Evolutionary conservation across 2,888 invertebrate genomes (phyloP), one percentile per base, ranked within the genome.

Genomic region (Gastracanthus pulcherrimus): DNA sequence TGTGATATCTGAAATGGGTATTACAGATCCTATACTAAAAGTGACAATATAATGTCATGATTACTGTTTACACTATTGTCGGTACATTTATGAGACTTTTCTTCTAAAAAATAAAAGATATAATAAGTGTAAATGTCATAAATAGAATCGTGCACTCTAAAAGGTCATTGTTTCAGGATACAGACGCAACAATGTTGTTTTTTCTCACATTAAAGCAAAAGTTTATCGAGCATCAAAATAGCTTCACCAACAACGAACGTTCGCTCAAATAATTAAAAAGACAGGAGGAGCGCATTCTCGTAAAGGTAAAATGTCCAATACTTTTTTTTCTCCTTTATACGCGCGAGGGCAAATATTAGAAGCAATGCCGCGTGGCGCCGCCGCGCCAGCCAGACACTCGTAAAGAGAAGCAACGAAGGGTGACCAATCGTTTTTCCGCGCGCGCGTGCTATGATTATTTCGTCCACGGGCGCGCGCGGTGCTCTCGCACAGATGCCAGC

Each of bases 361-460:
- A 67, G 66, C 77, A 45, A 34, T 34, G 36, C 16, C 41, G 23
- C 9, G n/a, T n/a, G n/a, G n/a, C 7, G 7, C 38, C 26, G 45
- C 7, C n/a, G 55, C 5, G 45, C n/a, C 11, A 31, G 36, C 34
- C 36, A 41, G 31, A 45, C 64, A 74, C 58, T 66, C 76, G 29
- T 77, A 69, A 74, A 71, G 77, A 69, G 64, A 64, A 62, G 11
- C 60, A 80, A 79, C 69, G 80, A 62, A 67, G 80, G 76, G 72
- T 76, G 80, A 64, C 80, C 76, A 80, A 76, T 82, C 76, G 82
- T 36, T 80, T 82, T 80, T 76, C 45, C 74, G 19, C 81, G 36
- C 67, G n/a, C n/a, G n/a, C n/a, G n/a, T n/a, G n/a, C n/a, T n/a
- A 75, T 67, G 67, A 80, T 79, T 76, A 58, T 72, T 76, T 76